These are phyloP conservation scores for Autographa pulchrina DNA, from an alignment of 2,888 invertebrate genomes.

Conservation along the genomic window DNA sequence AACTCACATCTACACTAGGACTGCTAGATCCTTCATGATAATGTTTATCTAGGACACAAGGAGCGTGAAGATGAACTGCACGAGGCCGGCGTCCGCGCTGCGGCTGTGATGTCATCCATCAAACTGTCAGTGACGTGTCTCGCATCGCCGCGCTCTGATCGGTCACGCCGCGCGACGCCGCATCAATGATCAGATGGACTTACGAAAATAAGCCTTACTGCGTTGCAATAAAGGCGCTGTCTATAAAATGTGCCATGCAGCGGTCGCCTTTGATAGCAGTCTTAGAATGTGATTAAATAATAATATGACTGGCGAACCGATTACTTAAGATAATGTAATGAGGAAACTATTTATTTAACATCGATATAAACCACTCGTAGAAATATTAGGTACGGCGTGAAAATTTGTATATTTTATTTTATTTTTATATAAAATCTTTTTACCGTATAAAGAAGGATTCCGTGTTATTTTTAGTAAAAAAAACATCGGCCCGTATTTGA, in stretches of 20 bases:
- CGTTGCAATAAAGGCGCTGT: neutral
- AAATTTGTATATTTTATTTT: neutral
- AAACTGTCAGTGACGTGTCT: conserved; percentile 14
- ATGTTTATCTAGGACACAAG: conserved; percentile 5
- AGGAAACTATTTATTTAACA: neutral
- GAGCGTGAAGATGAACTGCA: neutral
- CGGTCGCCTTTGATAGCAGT: conserved; percentile 18
- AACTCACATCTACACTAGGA: neutral
- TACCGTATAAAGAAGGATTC: neutral
- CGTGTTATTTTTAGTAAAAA: neutral
- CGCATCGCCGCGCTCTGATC: conserved; percentile 14
- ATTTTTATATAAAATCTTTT: neutral
- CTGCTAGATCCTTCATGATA: neutral
- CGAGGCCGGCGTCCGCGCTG: neutral
- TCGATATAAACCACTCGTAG: neutral
- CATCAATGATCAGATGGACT: neutral
- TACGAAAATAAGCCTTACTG: neutral
- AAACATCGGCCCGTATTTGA: neutral
- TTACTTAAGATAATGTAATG: conserved; percentile 8
- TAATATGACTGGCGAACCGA: conserved; percentile 17
- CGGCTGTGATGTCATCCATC: conserved; percentile 33
- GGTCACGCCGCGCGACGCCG: conserved; percentile 21
- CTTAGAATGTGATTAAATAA: conserved; percentile 34
- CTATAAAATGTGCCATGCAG: neutral
- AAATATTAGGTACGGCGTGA: neutral